Base-by-base conservation (phyloP, 2,888 invertebrate genomes). In the Agriopis aurantiaria region DNA sequence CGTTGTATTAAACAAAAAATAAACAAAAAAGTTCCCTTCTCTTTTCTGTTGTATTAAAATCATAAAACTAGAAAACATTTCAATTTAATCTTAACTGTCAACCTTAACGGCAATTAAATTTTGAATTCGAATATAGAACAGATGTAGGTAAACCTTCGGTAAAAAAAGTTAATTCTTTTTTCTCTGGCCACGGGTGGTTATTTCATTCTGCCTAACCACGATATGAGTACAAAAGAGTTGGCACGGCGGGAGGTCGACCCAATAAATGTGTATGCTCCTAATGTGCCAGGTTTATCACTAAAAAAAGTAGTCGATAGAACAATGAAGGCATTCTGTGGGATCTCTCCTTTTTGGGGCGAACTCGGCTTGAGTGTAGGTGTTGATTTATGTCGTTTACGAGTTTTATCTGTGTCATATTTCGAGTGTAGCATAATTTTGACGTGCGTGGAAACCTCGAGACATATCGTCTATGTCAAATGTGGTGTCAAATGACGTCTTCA, bases 211-310 rank as follows among this genome's bases (percentile, higher is more conserved):
- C 65, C 60, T 69, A 61, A 65, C 69, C 65, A 48, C 51, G 65
- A 65, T 72, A 51, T 68, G 62, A 61, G 66, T 58, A 77, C 76
- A 79, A 80, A 78, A 68, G 76, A 72, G 76, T 64, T 74, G 55
- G 68, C 78, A 17, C 78, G 53, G 74, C 78, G 78, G 78, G 78
- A 75, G 78, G 78, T 77, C 78, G 74, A 53, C 49, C 74, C 77
- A 77, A 76, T 79, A 79, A 69, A 78, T 75, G 76, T 70, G 73
- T 73, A 72, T 74, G 69, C 43, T 45, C 71, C 74, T 79, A 79
- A 79, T 79, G 79, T 77, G 75, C 74, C 69, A 71, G 83, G 71
- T 82, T 85, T 85, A 85, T 84, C 84, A 85, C 78, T 72, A 81
- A 83, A 82, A 80, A 73, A 78, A 78, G 68, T 49, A 82, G 68